These are phyloP conservation scores for Glyptemys insculpta DNA, from an alignment of 2,797 vertebrate genomes.

Conservation along the genomic window DNA sequence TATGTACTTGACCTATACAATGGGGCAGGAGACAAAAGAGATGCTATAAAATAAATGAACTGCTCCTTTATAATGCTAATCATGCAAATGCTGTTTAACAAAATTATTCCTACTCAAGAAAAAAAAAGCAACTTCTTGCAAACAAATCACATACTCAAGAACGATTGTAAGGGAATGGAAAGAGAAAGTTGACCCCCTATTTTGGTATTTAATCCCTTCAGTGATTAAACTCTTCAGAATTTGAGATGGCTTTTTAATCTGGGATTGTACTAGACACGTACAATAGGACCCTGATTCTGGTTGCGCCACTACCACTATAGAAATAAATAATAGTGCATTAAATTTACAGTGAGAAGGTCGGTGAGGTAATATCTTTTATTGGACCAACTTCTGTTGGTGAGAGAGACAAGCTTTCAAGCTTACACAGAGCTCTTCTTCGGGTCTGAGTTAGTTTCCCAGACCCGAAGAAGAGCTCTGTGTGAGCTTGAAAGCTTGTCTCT, in stretches of 20 bases:
- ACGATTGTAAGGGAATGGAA: background rate
- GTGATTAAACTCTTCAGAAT: background rate
- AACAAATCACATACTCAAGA: background rate
- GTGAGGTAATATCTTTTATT: no score
- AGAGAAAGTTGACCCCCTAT: background rate
- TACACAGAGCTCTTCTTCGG: no score
- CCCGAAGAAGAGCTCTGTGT: no score
- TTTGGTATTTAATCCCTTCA: background rate
- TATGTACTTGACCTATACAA: conserved; percentile 90
- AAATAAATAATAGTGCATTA: background rate
- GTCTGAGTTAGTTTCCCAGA: no score
- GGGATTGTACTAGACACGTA: background rate
- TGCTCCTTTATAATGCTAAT: background rate
- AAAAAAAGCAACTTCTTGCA: background rate
- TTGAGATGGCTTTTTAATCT: background rate
- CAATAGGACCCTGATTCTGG: background rate
- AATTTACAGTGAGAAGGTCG: no score
- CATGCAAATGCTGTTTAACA: background rate
- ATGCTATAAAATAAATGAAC: background rate
- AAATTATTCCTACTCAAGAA: background rate
- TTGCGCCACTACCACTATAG: background rate
- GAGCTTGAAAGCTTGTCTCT: no score
- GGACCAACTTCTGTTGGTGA: no score
- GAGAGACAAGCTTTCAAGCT: no score
- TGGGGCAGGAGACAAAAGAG: background rate